These are phyloP conservation scores for Hydraecia micacea DNA, from an alignment of 2,888 invertebrate species.

Conservation along the genomic window DNA sequence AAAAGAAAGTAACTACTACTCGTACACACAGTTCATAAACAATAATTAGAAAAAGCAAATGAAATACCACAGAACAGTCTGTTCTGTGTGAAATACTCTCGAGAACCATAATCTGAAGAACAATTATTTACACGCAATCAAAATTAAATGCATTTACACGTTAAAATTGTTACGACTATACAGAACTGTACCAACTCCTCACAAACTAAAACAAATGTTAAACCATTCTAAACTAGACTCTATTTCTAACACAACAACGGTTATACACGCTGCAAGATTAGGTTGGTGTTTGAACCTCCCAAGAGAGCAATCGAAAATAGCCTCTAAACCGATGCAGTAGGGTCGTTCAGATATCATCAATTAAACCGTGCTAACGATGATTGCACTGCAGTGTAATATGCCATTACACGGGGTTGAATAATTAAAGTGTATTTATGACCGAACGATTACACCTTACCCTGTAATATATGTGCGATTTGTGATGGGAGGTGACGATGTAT, in stretches of 20 bases:
- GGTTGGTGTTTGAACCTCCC: constrained; percentile 26
- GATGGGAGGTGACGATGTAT: constrained; percentile 22
- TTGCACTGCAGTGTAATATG: constrained; percentile 60
- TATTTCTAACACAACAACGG: constrained; percentile 31
- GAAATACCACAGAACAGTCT: no score
- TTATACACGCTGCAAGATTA: constrained; percentile 7
- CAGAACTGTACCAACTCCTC: constrained; percentile 35
- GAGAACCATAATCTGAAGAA: constrained; percentile 37
- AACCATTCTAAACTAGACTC: constrained; percentile 21
- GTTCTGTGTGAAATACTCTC: constrained; percentile 30
- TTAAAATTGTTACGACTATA: constrained; percentile 45
- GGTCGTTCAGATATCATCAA: constrained; percentile 48
- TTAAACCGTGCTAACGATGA: constrained; percentile 62
- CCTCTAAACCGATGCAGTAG: constrained; percentile 48
- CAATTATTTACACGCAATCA: constrained; percentile 63
- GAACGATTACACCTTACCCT: constrained; percentile 47
- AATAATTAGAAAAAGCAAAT: constrained; percentile 5
- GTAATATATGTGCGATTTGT: constrained; percentile 35
- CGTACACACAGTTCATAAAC: constrained; percentile 7
- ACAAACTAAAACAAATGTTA: constrained; percentile 13
- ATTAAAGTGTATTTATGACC: constrained; percentile 60
- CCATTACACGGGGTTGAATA: constrained; percentile 58
- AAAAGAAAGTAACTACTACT: neutral
- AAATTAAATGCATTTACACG: constrained; percentile 60
- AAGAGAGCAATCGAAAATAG: constrained; percentile 50